phyloP scores from a whole-genome alignment of 2,113 vertebrate genomes.

The Aphyosemion australe region DNA sequence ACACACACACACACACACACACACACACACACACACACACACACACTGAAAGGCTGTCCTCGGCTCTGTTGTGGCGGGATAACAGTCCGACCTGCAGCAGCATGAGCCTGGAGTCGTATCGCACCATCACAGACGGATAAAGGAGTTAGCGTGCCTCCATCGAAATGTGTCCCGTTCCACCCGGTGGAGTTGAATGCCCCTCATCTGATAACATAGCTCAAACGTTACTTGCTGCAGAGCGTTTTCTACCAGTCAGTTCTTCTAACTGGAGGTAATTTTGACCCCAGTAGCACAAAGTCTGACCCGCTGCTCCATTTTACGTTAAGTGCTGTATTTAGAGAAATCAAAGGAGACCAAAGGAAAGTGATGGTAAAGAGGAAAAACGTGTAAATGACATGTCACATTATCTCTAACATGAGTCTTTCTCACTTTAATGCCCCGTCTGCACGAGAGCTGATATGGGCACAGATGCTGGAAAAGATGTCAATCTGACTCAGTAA shows the following conservation, averaged over 20 bases:
- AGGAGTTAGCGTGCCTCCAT: constrained; percentile 75
- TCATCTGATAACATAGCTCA: constrained; percentile 59
- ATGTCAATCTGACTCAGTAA: constrained; percentile 39
- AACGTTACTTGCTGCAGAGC: constrained; percentile 30
- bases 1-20: background rate
- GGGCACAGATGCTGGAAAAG: constrained; percentile 40
- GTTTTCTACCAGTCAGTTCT: constrained; percentile 7
- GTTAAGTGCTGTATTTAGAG: background rate
- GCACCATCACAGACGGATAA: constrained; percentile 59
- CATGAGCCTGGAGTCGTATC: constrained; percentile 65
- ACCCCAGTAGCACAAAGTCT: fast-evolving
- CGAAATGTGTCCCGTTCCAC: constrained; percentile 71
- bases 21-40: constrained; percentile 9
- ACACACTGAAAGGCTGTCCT: background rate
- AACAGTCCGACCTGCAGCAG: constrained; percentile 60
- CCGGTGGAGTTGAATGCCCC: constrained; percentile 64
- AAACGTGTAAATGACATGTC: too few species aligned
- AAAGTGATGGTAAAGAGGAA: too few species aligned
- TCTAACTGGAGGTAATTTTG: background rate
- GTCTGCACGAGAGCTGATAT: constrained; percentile 7
- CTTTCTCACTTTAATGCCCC: background rate
- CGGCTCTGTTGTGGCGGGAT: constrained; percentile 26
- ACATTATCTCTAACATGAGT: background rate
- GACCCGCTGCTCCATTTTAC: constrained; percentile 1
- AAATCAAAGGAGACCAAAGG: constrained; percentile 39